phyloP scores from a whole-genome alignment of 2,113 vertebrate genomes.

The Psilopogon haemacephalus region DNA sequence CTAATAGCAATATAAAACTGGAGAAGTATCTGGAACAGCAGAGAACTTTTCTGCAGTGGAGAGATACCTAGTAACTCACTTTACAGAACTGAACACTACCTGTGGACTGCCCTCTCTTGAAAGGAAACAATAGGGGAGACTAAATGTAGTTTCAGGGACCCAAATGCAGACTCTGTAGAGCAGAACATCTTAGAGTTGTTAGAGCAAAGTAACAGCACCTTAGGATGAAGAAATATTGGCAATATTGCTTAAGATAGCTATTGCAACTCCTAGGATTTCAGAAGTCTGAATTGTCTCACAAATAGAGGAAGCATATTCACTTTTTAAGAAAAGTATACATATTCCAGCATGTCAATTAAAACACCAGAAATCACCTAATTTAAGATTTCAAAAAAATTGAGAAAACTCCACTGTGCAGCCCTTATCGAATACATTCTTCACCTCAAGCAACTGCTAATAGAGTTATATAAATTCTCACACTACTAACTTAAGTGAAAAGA shows the following conservation, averaged over 20 bases:
- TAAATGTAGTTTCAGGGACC: not conserved
- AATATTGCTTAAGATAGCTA: not conserved
- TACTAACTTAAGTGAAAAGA: conserved; percentile 55
- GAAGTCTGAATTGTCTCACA: not conserved
- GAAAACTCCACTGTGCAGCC: not conserved
- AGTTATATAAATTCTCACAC: conserved; percentile 27
- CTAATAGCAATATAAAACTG: not conserved
- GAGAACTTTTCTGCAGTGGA: not conserved
- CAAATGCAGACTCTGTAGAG: not conserved
- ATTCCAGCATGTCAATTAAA: conserved; percentile 1
- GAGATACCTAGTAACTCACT: not conserved
- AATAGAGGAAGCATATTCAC: not conserved
- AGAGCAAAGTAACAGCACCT: not conserved
- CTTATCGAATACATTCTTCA: conserved; percentile 22
- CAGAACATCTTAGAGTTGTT: not conserved
- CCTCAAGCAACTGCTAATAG: conserved; percentile 41
- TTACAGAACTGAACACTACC: not conserved
- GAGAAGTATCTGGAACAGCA: not conserved
- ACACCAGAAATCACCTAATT: not conserved
- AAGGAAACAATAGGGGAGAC: not conserved
- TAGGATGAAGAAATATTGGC: conserved; percentile 3
- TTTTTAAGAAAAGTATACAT: not conserved
- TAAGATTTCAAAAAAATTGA: not conserved
- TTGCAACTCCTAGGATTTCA: conserved; percentile 5
- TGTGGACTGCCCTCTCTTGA: not conserved